Evolutionary conservation across 2,113 vertebrate species (phyloP).

Genomic region (Macrotus californicus): DNA sequence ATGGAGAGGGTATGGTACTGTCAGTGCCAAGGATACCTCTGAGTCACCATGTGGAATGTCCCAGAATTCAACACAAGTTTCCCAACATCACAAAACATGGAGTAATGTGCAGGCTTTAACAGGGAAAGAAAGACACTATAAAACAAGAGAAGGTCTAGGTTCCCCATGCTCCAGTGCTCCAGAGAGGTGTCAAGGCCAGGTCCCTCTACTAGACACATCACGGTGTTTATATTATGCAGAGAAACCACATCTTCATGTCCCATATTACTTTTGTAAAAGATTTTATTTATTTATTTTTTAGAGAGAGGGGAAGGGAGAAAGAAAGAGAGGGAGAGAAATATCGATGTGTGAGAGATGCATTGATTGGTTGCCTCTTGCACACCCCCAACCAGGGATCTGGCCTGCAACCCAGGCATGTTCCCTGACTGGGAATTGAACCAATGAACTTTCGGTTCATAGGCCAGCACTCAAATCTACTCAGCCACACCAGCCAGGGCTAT

Average conservation of each 20-base stretch:
- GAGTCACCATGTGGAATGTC: neutral
- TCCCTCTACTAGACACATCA: neutral
- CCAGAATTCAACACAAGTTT: neutral
- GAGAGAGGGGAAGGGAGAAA: too few species aligned
- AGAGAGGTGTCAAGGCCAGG: neutral
- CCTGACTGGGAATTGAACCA: too few species aligned
- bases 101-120: neutral
- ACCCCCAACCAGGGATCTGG: too few species aligned
- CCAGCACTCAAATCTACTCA: too few species aligned
- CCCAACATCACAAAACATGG: neutral
- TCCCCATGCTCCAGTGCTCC: neutral
- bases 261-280: neutral
- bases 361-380: too few species aligned
- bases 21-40: neutral
- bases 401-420: too few species aligned
- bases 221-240: neutral
- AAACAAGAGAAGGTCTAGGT: neutral
- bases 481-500: too few species aligned
- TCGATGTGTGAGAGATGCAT: too few species aligned
- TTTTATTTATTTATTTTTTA: too few species aligned
- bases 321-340: too few species aligned
- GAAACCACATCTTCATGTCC: neutral
- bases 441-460: too few species aligned
- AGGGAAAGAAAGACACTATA: neutral
- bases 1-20: neutral